Evolutionary conservation across 1,140 invertebrate species (phyloP).

Genomic region (Papilio dardanus): DNA sequence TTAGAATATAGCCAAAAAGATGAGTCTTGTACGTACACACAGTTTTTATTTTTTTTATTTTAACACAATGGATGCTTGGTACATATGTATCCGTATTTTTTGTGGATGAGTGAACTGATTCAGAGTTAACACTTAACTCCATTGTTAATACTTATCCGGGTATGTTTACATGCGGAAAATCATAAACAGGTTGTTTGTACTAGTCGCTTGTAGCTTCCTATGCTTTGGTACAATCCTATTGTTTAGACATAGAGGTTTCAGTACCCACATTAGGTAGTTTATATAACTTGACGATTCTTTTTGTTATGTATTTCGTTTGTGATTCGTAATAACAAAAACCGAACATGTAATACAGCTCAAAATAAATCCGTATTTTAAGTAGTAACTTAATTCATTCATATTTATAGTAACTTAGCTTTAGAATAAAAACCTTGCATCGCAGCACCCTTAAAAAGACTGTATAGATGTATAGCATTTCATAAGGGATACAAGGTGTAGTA

Average conservation of each 20-base stretch:
- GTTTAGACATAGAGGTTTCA: conserved; percentile 38
- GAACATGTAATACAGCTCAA: not conserved
- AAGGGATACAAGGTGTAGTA: not conserved
- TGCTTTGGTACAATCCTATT: conserved; percentile 57
- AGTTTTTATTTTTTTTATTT: not conserved
- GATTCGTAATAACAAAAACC: not conserved
- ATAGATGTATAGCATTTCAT: not conserved
- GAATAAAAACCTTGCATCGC: not conserved
- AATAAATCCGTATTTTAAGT: too few species aligned
- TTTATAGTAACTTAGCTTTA: not conserved
- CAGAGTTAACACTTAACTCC: conserved; percentile 33
- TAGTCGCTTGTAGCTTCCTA: conserved; percentile 50
- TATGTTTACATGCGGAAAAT: conserved; percentile 47
- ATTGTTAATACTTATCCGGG: conserved; percentile 53
- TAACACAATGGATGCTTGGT: not conserved
- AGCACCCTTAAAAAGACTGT: not conserved
- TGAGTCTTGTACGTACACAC: not conserved
- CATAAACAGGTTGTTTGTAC: conserved; percentile 61
- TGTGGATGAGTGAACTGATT: not conserved
- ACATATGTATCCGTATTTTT: conserved; percentile 17
- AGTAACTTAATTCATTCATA: too few species aligned
- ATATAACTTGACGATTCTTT: not conserved
- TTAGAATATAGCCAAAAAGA: not conserved
- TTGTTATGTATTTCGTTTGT: not conserved
- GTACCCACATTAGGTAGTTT: not conserved